phyloP scores from a whole-genome alignment of 2,888 invertebrate genomes.

The Aproaerema taeniolella region DNA sequence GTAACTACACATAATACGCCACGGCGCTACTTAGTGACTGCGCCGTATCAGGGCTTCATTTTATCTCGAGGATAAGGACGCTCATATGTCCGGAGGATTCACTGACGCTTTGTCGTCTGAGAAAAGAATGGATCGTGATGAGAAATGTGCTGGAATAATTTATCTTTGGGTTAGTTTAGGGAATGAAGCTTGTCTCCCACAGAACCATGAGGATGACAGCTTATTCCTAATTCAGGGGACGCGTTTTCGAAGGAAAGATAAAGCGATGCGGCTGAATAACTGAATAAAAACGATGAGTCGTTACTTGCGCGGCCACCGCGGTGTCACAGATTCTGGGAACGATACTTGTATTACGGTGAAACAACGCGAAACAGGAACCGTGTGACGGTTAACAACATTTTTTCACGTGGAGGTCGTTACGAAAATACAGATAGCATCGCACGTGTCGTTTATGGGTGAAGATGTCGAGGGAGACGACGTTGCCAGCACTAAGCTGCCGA shows the following conservation, averaged over 20 bases:
- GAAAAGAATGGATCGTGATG: slow-evolving; percentile 64
- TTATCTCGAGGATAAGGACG: slow-evolving; percentile 61
- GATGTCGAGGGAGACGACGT: slow-evolving; percentile 55
- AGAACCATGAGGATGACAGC: slow-evolving; percentile 48
- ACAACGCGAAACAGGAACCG: slow-evolving; percentile 40
- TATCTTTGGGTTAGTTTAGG: slow-evolving; percentile 63
- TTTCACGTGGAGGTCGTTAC: slow-evolving; percentile 54
- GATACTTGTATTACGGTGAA: slow-evolving; percentile 34
- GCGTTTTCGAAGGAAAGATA: slow-evolving; percentile 52
- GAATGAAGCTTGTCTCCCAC: slow-evolving; percentile 52
- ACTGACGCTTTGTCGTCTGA: slow-evolving; percentile 57
- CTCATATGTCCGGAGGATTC: slow-evolving; percentile 60
- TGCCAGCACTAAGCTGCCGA: slow-evolving; percentile 48
- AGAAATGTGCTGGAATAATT: slow-evolving; percentile 69
- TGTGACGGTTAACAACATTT: slow-evolving; percentile 47
- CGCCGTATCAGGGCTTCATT: slow-evolving; percentile 47
- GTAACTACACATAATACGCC: slow-evolving; percentile 33
- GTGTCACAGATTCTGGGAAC: slow-evolving; percentile 22
- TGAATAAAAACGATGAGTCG: slow-evolving; percentile 56
- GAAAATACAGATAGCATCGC: slow-evolving; percentile 56
- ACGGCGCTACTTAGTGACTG: slow-evolving; percentile 50
- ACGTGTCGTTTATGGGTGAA: slow-evolving; percentile 63
- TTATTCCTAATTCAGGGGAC: slow-evolving; percentile 62
- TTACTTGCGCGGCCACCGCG: slow-evolving; percentile 25
- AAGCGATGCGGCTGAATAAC: slow-evolving; percentile 52